Evolutionary conservation across 2,113 vertebrate genomes (phyloP).

Genomic region (Bettongia penicillata): DNA sequence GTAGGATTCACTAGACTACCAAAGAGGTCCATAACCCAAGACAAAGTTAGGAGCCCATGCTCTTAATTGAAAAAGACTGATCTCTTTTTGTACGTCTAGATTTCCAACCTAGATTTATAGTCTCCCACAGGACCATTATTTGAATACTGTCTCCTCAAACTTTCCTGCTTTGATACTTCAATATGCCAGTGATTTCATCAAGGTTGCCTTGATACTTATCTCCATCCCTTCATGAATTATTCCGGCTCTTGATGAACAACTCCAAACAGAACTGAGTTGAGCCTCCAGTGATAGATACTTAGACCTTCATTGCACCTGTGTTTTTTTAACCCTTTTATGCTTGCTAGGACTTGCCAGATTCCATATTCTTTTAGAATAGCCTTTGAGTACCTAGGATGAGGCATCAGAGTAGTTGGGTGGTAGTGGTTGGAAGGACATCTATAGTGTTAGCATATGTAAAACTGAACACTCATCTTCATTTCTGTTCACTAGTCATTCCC

Average conservation of each 20-base stretch:
- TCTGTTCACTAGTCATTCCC: not conserved
- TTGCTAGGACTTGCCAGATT: not conserved
- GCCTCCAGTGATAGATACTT: not conserved
- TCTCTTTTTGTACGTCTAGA: slow-evolving; percentile 28
- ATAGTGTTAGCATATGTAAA: not conserved
- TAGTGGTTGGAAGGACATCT: not conserved
- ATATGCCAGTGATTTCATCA: not conserved
- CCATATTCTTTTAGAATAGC: not conserved
- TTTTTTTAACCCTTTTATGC: not conserved
- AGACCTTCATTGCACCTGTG: not conserved
- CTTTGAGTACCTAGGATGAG: not conserved
- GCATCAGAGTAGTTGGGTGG: not conserved
- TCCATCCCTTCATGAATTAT: no score
- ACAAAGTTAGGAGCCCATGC: not conserved
- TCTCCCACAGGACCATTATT: not conserved
- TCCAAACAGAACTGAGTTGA: not conserved
- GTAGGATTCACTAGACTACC: not conserved
- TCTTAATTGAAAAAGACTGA: not conserved
- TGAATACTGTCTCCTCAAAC: not conserved
- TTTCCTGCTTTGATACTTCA: not conserved
- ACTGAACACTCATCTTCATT: slow-evolving; percentile 9
- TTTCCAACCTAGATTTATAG: slow-evolving; percentile 7
- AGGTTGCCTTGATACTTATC: not conserved
- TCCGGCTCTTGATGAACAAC: not conserved
- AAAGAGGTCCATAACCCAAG: not conserved